These are phyloP conservation scores for Lithophane semibrunnea DNA, from an alignment of 2,888 invertebrate genomes.

Conservation along the genomic window DNA sequence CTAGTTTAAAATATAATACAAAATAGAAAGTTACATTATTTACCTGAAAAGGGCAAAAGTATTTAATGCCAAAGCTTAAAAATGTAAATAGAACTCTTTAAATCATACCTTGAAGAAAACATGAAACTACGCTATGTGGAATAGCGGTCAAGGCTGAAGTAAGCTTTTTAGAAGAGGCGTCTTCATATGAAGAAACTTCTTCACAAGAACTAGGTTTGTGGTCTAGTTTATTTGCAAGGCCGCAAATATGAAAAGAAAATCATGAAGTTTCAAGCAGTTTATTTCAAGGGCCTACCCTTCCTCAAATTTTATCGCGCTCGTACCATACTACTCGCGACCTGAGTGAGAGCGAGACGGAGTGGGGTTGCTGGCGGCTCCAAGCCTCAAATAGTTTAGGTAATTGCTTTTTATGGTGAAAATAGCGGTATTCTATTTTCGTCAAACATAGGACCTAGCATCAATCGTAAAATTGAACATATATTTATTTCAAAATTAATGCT, in stretches of 20 bases:
- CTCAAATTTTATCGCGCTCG: too few species aligned
- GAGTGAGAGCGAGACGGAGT: too few species aligned
- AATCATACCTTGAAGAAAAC: slow-evolving; percentile 14
- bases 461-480: too few species aligned
- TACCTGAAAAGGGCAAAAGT: not conserved
- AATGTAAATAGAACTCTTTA: slow-evolving; percentile 23
- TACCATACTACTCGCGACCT: too few species aligned
- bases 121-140: not conserved
- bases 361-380: too few species aligned
- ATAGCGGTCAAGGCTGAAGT: slow-evolving; percentile 32
- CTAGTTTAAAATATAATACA: not conserved
- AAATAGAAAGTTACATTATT: not conserved
- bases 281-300: too few species aligned
- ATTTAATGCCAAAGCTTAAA: not conserved
- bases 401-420: too few species aligned
- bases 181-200: slow-evolving; percentile 4
- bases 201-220: slow-evolving; percentile 3
- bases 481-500: too few species aligned
- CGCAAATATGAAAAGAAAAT: not conserved
- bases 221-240: slow-evolving; percentile 19
- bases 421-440: too few species aligned
- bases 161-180: slow-evolving; percentile 1
- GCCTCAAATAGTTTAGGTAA: too few species aligned
- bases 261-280: not conserved
- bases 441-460: too few species aligned